phyloP scores from a whole-genome alignment of 2,888 invertebrate genomes.

The Epinotia demarniana region DNA sequence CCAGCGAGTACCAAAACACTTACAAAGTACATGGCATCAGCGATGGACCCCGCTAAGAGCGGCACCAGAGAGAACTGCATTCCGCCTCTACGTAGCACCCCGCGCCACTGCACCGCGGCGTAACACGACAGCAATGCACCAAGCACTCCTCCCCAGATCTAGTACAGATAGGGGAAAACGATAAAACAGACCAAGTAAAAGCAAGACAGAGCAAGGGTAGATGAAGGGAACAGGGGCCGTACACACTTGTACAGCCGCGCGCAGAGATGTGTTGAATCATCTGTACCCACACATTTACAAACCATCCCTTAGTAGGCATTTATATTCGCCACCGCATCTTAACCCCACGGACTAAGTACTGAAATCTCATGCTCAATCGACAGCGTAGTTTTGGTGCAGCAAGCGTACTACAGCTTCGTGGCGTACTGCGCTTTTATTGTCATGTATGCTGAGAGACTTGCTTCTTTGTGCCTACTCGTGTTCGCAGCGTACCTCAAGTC shows the following conservation, averaged over 20 bases:
- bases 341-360: slow-evolving; percentile 65
- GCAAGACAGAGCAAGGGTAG: too few relatives aligned
- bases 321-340: slow-evolving; percentile 59
- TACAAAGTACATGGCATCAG: slow-evolving; percentile 75
- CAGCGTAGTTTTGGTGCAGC: slow-evolving; percentile 58
- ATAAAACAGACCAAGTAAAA: not conserved
- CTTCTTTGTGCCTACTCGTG: slow-evolving; percentile 21
- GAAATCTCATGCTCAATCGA: slow-evolving; percentile 66
- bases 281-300: too few relatives aligned
- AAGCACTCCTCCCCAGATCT: slow-evolving; percentile 73
- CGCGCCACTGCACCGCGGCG: slow-evolving; percentile 69
- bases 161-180: slow-evolving; percentile 39
- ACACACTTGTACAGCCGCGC: too few relatives aligned
- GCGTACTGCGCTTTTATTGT: slow-evolving; percentile 64
- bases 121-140: slow-evolving; percentile 62
- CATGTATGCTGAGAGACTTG: slow-evolving; percentile 56
- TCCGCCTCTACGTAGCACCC: slow-evolving; percentile 67
- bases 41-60: slow-evolving; percentile 59
- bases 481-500: slow-evolving; percentile 64
- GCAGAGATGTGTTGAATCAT: too few relatives aligned
- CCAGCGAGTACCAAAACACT: slow-evolving; percentile 51
- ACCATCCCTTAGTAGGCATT: too few relatives aligned
- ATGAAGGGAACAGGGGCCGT: too few relatives aligned
- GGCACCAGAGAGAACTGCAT: slow-evolving; percentile 61
- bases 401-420: slow-evolving; percentile 53